Percentiles rank a stretch among this genome's conserved stretches.
Evolutionary conservation across 1,140 invertebrate genomes (phyloP).

Genomic region (Parasteatoda tepidariorum): DNA sequence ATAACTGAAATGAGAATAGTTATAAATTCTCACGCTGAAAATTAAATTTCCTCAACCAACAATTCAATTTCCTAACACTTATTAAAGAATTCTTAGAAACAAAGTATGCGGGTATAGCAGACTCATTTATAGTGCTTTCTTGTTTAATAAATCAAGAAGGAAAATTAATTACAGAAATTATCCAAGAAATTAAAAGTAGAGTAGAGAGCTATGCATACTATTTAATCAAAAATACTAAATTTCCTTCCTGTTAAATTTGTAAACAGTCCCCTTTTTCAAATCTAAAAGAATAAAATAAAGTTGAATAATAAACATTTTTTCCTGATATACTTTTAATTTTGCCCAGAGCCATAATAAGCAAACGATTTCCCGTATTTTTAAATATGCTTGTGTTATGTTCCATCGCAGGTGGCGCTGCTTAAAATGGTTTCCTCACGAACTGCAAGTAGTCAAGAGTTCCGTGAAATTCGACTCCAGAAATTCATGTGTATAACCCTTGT

Average conservation of each 20-base stretch:
- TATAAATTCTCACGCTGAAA: no score
- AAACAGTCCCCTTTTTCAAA: neutral
- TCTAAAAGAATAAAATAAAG: neutral
- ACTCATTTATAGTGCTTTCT: neutral
- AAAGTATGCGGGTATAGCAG: no score
- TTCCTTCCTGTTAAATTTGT: neutral
- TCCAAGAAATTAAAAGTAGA: neutral
- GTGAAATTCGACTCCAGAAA: neutral
- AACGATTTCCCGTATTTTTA: neutral
- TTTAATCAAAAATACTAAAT: neutral
- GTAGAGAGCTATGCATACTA: neutral
- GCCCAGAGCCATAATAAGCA: neutral
- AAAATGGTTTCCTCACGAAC: conserved; percentile 1
- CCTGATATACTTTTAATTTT: neutral
- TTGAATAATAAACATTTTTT: neutral
- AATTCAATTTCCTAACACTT: no score
- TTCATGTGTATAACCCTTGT: neutral
- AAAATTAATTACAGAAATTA: neutral
- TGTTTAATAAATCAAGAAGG: neutral
- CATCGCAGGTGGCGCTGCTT: conserved; percentile 9
- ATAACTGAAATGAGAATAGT: no score
- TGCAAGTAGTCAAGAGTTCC: neutral
- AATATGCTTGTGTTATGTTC: neutral
- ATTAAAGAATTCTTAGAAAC: no score
- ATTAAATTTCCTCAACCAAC: no score